Evolutionary conservation across 2,888 invertebrate genomes (phyloP).

Genomic region (Microdon myrmicae): DNA sequence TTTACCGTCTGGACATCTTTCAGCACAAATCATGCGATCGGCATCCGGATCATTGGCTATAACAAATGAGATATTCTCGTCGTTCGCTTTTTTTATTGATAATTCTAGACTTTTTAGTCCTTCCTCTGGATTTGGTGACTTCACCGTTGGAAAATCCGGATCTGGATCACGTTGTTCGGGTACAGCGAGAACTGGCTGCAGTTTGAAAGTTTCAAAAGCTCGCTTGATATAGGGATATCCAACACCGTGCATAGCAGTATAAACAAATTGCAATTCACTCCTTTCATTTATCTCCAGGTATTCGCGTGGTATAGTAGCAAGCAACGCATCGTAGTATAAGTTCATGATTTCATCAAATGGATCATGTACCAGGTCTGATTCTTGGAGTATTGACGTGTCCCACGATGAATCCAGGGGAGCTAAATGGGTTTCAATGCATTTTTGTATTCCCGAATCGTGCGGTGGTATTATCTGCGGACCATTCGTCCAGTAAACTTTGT

Average conservation of each 20-base stretch:
- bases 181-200: constrained; percentile 69
- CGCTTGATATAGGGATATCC: constrained; percentile 81
- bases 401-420: constrained; percentile 83
- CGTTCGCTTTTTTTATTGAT: constrained; percentile 81
- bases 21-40: constrained; percentile 93
- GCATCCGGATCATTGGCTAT: constrained; percentile 99
- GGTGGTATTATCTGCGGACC: constrained; percentile 96
- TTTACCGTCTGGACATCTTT: constrained; percentile 71
- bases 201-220: constrained; percentile 79
- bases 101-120: constrained; percentile 82
- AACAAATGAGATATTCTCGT: constrained; percentile 76
- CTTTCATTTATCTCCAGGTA: constrained; percentile 69
- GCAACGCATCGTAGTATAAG: constrained; percentile 75
- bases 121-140: constrained; percentile 98
- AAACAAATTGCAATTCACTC: constrained; percentile 76
- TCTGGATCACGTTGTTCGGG: constrained; percentile 85
- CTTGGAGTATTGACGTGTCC: constrained; percentile 73
- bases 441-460: constrained; percentile 87
- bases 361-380: constrained; percentile 72
- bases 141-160: constrained; percentile 97
- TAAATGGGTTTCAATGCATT: constrained; percentile 79
- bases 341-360: constrained; percentile 76
- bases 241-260: constrained; percentile 98
- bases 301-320: constrained; percentile 69
- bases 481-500: constrained; percentile 96